These are phyloP conservation scores for Chitala chitala DNA, from an alignment of 2,113 vertebrate species.

Conservation along the genomic window DNA sequence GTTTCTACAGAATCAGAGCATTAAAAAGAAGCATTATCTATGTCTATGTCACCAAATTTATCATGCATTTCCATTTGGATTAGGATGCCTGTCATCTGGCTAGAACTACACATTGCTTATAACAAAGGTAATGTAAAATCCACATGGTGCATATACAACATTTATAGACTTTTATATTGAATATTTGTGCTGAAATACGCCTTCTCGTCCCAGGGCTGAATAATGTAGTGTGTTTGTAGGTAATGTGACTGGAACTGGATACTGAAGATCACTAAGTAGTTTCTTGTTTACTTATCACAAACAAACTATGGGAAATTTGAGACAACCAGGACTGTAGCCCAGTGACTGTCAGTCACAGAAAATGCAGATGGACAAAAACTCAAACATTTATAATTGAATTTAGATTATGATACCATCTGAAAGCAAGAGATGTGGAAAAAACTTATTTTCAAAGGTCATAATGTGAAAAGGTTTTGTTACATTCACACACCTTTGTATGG, in stretches of 20 bases:
- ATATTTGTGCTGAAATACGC: not conserved
- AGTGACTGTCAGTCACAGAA: too few relatives aligned
- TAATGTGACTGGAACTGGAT: not conserved
- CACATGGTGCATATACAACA: conserved; percentile 7
- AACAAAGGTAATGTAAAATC: conserved; percentile 1
- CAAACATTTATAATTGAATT: not conserved
- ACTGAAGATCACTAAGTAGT: not conserved
- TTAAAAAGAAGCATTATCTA: conserved; percentile 2
- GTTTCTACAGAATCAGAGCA: conserved; percentile 35
- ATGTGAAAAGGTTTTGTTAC: too few relatives aligned
- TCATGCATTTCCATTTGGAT: not conserved
- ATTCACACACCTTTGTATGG: too few relatives aligned
- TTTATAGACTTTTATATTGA: not conserved
- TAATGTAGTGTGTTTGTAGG: not conserved
- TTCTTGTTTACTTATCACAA: not conserved
- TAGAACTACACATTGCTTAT: not conserved
- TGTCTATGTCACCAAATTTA: not conserved
- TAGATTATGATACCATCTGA: too few relatives aligned
- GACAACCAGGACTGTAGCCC: too few relatives aligned
- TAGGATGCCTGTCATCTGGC: not conserved
- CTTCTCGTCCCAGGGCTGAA: not conserved
- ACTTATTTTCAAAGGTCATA: too few relatives aligned
- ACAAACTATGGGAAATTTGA: not conserved
- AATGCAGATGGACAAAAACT: too few relatives aligned
- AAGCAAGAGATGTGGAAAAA: too few relatives aligned